Evolutionary conservation across 2,888 invertebrate species (phyloP).

Genomic region (Alitta virens): DNA sequence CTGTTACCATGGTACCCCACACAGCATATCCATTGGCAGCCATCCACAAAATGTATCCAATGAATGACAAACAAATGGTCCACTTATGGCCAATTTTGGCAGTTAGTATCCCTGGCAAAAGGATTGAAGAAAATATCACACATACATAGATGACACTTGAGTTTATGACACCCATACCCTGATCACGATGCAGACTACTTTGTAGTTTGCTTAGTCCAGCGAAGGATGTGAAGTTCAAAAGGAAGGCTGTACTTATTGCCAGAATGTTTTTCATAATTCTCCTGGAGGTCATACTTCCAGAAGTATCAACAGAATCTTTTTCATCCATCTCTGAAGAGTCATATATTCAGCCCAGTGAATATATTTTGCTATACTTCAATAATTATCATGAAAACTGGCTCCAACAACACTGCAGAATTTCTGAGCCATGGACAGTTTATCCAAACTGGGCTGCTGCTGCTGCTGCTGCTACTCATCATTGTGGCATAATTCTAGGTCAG

Average conservation of each 20-base stretch:
- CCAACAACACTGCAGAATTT: too few species aligned
- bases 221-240: conserved; percentile 93
- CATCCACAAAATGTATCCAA: conserved; percentile 92
- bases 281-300: too few species aligned
- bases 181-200: conserved; percentile 85
- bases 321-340: too few species aligned
- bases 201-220: conserved; percentile 69
- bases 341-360: too few species aligned
- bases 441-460: too few species aligned
- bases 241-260: conserved; percentile 86
- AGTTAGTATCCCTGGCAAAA: conserved; percentile 63
- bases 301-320: too few species aligned
- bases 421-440: too few species aligned
- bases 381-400: too few species aligned
- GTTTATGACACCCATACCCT: conserved; percentile 86
- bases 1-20: conserved; percentile 70
- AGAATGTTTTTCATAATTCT: conserved; percentile 87
- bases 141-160: conserved; percentile 88
- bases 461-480: too few species aligned
- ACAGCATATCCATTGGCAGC: conserved; percentile 75
- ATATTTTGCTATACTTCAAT: too few species aligned
- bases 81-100: conserved; percentile 66
- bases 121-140: conserved; percentile 90
- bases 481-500: too few species aligned
- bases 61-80: conserved; percentile 88